phyloP scores from a whole-genome alignment of 2,888 invertebrate genomes.

The Seladonia tumulorum region DNA sequence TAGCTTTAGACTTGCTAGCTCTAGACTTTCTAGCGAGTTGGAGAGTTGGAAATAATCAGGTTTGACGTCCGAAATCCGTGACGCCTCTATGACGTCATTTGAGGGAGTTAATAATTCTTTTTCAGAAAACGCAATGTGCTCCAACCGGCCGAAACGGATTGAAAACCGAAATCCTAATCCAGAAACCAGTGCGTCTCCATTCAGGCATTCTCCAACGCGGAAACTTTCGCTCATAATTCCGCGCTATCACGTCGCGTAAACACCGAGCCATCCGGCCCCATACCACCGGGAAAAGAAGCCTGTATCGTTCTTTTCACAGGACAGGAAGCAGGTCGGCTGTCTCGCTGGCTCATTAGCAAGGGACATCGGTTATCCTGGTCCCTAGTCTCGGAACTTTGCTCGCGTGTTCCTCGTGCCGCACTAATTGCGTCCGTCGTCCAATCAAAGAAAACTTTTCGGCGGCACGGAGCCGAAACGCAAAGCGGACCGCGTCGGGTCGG shows the following conservation, averaged over 20 bases:
- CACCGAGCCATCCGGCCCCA: slow-evolving; percentile 6
- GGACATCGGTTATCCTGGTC: slow-evolving; percentile 7
- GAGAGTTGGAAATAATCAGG: too few species aligned
- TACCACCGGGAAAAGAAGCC: neutral
- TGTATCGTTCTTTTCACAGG: slow-evolving; percentile 33
- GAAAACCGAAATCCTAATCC: neutral
- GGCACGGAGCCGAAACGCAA: slow-evolving; percentile 21
- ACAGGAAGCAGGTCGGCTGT: slow-evolving; percentile 25
- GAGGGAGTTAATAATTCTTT: too few species aligned
- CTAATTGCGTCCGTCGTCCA: slow-evolving; percentile 72
- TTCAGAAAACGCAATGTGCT: too few species aligned
- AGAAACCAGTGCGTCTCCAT: neutral
- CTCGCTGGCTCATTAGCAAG: slow-evolving; percentile 55
- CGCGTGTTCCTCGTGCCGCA: slow-evolving; percentile 62
- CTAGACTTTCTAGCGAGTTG: too few species aligned
- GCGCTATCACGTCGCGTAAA: slow-evolving; percentile 3
- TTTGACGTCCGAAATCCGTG: too few species aligned
- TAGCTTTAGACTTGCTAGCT: too few species aligned
- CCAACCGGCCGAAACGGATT: neutral
- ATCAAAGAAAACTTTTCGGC: slow-evolving; percentile 69
- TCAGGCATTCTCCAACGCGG: neutral
- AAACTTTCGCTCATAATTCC: slow-evolving; percentile 29
- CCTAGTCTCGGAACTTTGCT: slow-evolving; percentile 37
- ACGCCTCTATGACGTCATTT: too few species aligned
- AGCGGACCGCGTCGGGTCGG: neutral